phyloP scores from a whole-genome alignment of 2,888 invertebrate genomes.

The Isotomurus palustris region DNA sequence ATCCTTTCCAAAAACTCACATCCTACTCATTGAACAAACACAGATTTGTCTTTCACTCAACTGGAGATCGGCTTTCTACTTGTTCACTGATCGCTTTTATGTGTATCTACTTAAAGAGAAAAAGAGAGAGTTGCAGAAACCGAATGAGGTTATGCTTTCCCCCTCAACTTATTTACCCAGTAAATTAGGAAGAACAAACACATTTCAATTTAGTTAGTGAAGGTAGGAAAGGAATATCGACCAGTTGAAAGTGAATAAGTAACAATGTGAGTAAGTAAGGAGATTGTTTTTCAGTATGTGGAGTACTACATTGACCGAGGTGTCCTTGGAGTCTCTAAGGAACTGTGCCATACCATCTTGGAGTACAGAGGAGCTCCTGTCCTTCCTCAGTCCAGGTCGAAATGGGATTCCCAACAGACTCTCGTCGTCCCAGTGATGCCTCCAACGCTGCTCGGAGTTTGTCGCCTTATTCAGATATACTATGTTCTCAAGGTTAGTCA shows the following conservation, averaged over 20 bases:
- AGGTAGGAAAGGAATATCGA: too few species aligned
- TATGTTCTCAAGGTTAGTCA: slow-evolving; percentile 66
- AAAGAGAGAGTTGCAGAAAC: too few species aligned
- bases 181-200: neutral
- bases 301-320: slow-evolving; percentile 72
- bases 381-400: slow-evolving; percentile 57
- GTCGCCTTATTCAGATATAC: slow-evolving; percentile 66
- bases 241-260: too few species aligned
- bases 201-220: neutral
- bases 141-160: too few species aligned
- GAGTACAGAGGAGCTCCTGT: slow-evolving; percentile 66
- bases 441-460: slow-evolving; percentile 66
- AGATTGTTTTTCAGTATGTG: slow-evolving; percentile 60
- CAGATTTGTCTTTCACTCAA: too few species aligned
- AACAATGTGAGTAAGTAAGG: too few species aligned
- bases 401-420: slow-evolving; percentile 63
- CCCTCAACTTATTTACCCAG: too few species aligned
- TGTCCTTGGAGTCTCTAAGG: slow-evolving; percentile 66
- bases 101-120: too few species aligned
- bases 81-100: too few species aligned
- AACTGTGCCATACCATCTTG: slow-evolving; percentile 63
- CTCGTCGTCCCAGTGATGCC: slow-evolving; percentile 70
- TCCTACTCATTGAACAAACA: too few species aligned
- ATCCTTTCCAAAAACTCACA: too few species aligned
- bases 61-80: too few species aligned